Evolutionary conservation across 2,888 invertebrate genomes (phyloP), one percentile per base, ranked within the genome.

Genomic region (Phalera bucephala): DNA sequence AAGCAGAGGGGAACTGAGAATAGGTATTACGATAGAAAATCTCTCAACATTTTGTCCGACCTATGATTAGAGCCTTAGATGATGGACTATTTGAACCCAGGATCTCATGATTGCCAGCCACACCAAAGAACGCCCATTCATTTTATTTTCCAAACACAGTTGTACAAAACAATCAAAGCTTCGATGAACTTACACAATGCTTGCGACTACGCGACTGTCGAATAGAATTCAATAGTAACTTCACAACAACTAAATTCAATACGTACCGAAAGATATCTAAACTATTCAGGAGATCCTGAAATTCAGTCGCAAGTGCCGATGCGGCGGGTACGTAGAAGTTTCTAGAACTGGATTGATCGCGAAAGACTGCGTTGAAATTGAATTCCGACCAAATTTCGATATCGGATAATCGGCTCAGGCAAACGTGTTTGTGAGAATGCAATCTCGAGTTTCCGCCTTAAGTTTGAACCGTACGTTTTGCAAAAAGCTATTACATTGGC

Each of bases 361-460:
- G 60, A 75, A 74, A 73, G 70, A 72, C 70, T 75, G 59, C 52
- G 52, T 47, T 52, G 63, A 70, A 76, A 82, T 82, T 78, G 67
- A 79, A 82, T 83, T 81, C 64, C 67, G 60, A 44, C 59, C 55
- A 64, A 70, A 70, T 75, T 78, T 72, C 77, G 77, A 52, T 80
- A 76, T 75, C 70, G 72, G 67, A 76, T 82, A 77, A 83, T 81
- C 81, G 77, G 74, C 72, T 79, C 68, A 64, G 56, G 52, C 63
- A 49, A 60, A 60, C 60, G 61, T 61, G 60, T 60, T 41, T 63
- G 49, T 57, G 56, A 55, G 67, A 63, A 67, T 74, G 75, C 77
- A 70, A 72, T 72, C 64, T 66, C 62, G 49, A 53, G n/a, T n/a
- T n/a, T n/a, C n/a, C n/a, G n/a, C n/a, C n/a, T n/a, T n/a, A n/a